Base-by-base conservation (phyloP, 2,797 vertebrate species). In the Sparus aurata region DNA sequence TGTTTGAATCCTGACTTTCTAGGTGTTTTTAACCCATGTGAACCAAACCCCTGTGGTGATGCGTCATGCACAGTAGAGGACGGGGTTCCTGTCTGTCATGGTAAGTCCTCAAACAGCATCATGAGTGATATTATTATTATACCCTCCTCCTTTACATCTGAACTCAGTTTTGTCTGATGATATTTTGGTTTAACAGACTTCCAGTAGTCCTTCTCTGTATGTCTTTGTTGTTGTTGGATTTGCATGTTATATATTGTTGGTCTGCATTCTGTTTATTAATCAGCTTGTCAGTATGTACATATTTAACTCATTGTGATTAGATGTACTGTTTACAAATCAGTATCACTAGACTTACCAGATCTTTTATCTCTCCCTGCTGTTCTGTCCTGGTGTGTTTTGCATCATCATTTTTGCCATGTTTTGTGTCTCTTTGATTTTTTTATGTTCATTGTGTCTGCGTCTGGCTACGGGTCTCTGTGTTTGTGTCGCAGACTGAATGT, bases 31-130 rank as follows among this genome's bases (percentile, higher is more conserved):
- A 79, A 94, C 85, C 93, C 88, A 15, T 95, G 95, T 90, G 81
- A 94, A 5, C 87, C 94, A 7, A 95, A 94, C 72, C 90, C 86
- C 3, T 94, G 94, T 69, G 93, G 93, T 8, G 23, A 69, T 62
- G 93, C 92, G 22, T 86, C 85, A 12, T 96, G 95, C 82, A 84
- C 87, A 22, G 85, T 91, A 30, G 88, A 69, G 49, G 87, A 88
- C 0, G 91, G 90, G 11, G 79, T 82, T 5, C 79, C 90, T 27
- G 0, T 83, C 45, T 95, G 94, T 54, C 82, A 92, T 0, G 84
- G 91, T 92, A 53, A 85, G 89, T 73, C 41, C 38, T 5, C 20
- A 50, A 74, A 9, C 2, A 0, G 12, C 43, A 17, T 2, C 34
- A 62, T 30, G 30, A 41, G 15, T 46, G 34, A 3, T 3, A 27